Conservation (phyloP, 2,113 vertebrate species). For the Cervus canadensis region DNA sequence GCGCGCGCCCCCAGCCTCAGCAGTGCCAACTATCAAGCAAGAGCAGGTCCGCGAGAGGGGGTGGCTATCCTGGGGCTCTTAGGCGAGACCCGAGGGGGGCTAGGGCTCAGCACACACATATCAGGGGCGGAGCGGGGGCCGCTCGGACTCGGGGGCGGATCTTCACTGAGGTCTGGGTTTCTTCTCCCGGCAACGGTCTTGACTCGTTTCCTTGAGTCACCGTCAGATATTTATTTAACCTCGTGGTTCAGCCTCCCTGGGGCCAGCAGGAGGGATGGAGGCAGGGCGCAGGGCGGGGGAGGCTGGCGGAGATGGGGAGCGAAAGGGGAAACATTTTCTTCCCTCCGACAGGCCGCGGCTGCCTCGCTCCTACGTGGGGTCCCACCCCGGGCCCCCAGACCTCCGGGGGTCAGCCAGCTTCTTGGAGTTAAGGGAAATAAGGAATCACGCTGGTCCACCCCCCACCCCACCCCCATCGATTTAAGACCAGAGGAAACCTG, state of each 20-base stretch:
- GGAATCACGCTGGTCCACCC: neutral
- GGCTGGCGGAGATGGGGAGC: neutral
- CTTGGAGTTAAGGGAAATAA: neutral
- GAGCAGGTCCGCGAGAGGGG: neutral
- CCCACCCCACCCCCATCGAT: too few relatives aligned
- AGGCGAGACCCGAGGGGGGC: neutral
- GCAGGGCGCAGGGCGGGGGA: constrained; percentile 1
- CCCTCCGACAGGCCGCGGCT: neutral
- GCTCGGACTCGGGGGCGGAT: constrained; percentile 40
- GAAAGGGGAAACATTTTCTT: neutral
- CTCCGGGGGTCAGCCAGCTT: neutral
- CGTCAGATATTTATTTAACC: constrained; percentile 83
- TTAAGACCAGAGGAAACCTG: neutral
- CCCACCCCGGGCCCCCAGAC: neutral
- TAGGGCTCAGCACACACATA: neutral
- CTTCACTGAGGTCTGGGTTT: constrained; percentile 80
- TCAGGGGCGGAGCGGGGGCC: neutral
- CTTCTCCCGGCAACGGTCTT: constrained; percentile 77
- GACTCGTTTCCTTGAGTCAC: constrained; percentile 80
- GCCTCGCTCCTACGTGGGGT: neutral
- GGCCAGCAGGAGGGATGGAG: constrained; percentile 43
- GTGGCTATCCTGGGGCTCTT: neutral
- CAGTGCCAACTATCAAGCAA: rapidly evolving
- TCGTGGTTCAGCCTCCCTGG: constrained; percentile 67
- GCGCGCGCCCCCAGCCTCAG: neutral